Evolutionary conservation across 2,888 invertebrate genomes (phyloP), one percentile per base, ranked within the genome.

Genomic region (Erebia palarica): DNA sequence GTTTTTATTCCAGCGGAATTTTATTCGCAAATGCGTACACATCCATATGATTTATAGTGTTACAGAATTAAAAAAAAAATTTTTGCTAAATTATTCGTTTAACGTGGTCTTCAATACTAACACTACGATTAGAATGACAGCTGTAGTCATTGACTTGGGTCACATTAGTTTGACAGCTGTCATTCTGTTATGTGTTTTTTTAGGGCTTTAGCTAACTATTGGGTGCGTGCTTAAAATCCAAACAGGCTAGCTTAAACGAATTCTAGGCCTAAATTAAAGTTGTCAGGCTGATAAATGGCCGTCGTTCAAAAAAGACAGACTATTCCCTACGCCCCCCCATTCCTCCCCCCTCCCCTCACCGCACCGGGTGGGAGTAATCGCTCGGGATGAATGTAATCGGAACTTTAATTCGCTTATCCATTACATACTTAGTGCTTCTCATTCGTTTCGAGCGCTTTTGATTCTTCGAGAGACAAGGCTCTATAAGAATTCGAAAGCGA

Each of bases 231-330:
- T 44, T 47, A 47, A 58, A 58, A 66, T 58, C 57, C 66, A 21
- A 58, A 66, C 14, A 58, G 44, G 66, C 58, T 47, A 47, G 21
- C 44, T 21, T 18, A 18, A 57, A 66, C 47, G 42, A 47, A 57
- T 55, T 53, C 42, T 21, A n/a, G 55, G 57, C 57, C 14, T 58
- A 57, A 63, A 66, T 66, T 42, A 57, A 66, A 57, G 21, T 58
- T 66, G 57, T 66, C 66, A 57, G 44, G 27, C 36, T 66, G 66
- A 66, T 66, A 57, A 66, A 66, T 66, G 57, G 18, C 5, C n/a
- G 57, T 21, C 57, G 44, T 66, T 66, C 42, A 42, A 9, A 14
- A 18, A 47, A 21, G 55, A 47, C 27, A 65, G 18, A 66, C 66
- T 58, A 66, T 66, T 58, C 47, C 66, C 66, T 18, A 11, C 57